Base-by-base conservation (phyloP, 1,140 invertebrate species). In the Drosophila bocqueti region DNA sequence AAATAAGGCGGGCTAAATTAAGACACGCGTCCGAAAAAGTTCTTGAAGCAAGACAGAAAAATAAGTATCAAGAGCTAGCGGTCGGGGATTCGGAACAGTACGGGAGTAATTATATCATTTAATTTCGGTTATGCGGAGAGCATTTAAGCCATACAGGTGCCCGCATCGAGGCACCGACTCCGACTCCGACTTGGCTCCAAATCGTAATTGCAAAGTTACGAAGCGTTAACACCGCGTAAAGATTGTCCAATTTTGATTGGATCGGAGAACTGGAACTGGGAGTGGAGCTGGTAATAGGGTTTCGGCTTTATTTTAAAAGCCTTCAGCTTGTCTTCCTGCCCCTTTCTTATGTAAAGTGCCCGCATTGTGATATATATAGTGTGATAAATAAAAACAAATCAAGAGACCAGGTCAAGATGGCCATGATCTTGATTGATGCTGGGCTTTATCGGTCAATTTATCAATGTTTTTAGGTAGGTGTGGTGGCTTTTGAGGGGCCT, bases 151-250 rank as follows among this genome's bases (percentile, higher is more conserved):
- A 16, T 63, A 77, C 67, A 68, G 67, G 74, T 64, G 65, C 43
- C 42, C 47, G 75, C 59, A 60, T 50, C 24, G 38, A 49, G 38
- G 26, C 60, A 46, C 54, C 42, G 2, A 4, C 34, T 4, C 4
- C 34, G 34, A n/a, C 40, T 43, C 36, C 36, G 36, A n/a, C 40
- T 38, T 15, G 47, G 15, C 29, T 49, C 52, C 5, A 7, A 42
- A 64, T 60, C 45, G 69, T 83, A 86, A 86, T 86, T 82, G 71
- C 65, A 69, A 82, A 79, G 54, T 76, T 79, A 79, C 83, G 76
- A 87, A 87, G 83, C 83, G 83, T 86, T 85, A 86, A 86, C 79
- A 85, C 76, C 75, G 79, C 83, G 76, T 86, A 63, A 86, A 86
- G 83, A 86, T 86, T 79, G 83, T 49, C 79, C 67, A 83, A 78